A percentile compares a stretch with the other conserved stretches of the same genome.
phyloP scores from a whole-genome alignment of 1,140 invertebrate genomes.

The Lasaia peninsularis region DNA sequence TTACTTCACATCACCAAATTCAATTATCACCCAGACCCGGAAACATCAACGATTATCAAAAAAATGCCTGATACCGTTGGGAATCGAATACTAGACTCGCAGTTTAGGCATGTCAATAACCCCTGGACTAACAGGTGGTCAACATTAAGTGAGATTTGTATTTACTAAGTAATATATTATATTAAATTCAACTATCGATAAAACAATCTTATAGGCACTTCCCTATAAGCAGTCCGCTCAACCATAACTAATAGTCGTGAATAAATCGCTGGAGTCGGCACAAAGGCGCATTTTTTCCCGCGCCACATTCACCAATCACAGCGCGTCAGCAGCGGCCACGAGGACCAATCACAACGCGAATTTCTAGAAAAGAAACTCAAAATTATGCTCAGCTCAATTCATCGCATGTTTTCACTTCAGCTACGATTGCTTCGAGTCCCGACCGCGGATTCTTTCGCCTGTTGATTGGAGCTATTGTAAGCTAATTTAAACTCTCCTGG shows the following conservation, averaged over 20 bases:
- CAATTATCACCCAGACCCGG: no score
- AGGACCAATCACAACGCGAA: slow-evolving; percentile 43
- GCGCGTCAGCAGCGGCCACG: slow-evolving; percentile 19
- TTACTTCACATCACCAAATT: no score
- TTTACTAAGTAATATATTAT: background rate
- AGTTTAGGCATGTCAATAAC: no score
- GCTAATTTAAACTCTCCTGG: slow-evolving; percentile 28
- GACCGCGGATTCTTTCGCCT: slow-evolving; percentile 38
- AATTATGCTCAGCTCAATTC: slow-evolving; percentile 52
- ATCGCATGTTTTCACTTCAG: slow-evolving; percentile 48
- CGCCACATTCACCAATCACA: slow-evolving; percentile 47
- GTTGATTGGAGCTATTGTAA: slow-evolving; percentile 26
- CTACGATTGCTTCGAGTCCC: slow-evolving; percentile 39
- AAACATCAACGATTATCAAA: no score
- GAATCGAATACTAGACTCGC: no score
- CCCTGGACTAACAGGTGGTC: no score
- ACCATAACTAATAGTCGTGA: slow-evolving; percentile 72
- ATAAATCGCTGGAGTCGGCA: slow-evolving; percentile 51
- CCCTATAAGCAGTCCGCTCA: slow-evolving; percentile 46
- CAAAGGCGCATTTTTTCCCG: slow-evolving; percentile 55
- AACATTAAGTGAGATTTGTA: no score
- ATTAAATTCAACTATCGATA: slow-evolving; percentile 2
- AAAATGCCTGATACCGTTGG: no score
- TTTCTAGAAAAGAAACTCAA: slow-evolving; percentile 55
- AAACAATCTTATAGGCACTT: slow-evolving; percentile 14